Conservation (phyloP, 2,797 vertebrate species). For the Mycteria americana region DNA sequence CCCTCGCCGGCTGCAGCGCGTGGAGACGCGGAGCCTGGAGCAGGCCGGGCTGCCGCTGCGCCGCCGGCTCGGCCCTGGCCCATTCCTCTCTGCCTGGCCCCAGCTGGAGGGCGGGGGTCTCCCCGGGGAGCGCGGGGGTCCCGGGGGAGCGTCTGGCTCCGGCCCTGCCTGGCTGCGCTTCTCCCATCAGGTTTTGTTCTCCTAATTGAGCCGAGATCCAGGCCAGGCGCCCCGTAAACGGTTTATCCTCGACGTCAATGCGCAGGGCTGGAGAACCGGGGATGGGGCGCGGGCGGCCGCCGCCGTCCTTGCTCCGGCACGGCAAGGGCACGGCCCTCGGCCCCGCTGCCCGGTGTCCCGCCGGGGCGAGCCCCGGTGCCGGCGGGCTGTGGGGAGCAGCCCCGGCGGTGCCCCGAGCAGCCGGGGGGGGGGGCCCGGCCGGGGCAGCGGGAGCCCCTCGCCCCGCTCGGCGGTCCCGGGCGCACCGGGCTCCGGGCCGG, state of each 20-base stretch:
- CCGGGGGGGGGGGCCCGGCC: too few relatives aligned
- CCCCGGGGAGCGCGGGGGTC: background rate
- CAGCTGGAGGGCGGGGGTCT: rapidly evolving
- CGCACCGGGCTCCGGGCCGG: background rate
- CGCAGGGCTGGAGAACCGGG: background rate
- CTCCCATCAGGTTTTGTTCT: background rate
- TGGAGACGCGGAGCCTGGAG: rapidly evolving
- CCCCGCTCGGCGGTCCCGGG: background rate
- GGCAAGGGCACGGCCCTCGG: background rate
- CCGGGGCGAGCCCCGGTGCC: background rate
- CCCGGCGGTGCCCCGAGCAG: too few relatives aligned
- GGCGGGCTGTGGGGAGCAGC: too few relatives aligned
- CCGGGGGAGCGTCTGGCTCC: background rate
- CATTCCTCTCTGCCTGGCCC: background rate
- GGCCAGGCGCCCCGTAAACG: background rate
- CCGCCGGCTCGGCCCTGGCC: background rate
- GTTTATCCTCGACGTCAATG: background rate
- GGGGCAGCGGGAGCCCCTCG: background rate
- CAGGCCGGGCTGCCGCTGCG: rapidly evolving
- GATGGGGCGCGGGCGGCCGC: background rate
- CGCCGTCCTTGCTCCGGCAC: background rate
- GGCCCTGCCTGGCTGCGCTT: background rate
- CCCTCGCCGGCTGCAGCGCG: background rate
- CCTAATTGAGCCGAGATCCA: constrained; percentile 13
- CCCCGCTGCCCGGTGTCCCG: background rate